phyloP scores from a whole-genome alignment of 2,113 vertebrate genomes.

The Eptesicus fuscus region DNA sequence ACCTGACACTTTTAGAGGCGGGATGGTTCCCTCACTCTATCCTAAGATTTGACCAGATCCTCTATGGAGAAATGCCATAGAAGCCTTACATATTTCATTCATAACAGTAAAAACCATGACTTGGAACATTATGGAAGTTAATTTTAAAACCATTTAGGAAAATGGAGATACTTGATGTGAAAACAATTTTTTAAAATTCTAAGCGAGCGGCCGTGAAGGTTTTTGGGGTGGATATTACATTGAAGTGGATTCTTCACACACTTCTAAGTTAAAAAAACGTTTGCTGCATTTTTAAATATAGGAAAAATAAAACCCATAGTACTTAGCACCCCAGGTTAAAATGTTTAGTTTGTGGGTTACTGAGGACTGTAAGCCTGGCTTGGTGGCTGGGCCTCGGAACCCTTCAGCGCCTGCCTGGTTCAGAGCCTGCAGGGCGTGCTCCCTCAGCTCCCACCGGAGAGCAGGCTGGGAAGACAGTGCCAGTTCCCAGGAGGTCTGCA shows the following conservation, averaged over 20 bases:
- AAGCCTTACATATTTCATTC: background rate
- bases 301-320: background rate
- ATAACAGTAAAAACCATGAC: background rate
- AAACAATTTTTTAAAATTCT: background rate
- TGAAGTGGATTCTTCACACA: background rate
- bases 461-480: background rate
- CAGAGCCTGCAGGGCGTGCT: background rate
- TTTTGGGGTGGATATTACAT: background rate
- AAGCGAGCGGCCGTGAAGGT: background rate
- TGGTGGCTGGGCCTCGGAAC: background rate
- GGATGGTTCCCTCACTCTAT: slow-evolving; percentile 66
- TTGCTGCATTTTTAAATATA: background rate
- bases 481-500: background rate
- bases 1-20: slow-evolving; percentile 61
- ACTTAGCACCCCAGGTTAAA: background rate
- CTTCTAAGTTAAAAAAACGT: background rate
- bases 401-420: background rate
- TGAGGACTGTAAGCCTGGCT: background rate
- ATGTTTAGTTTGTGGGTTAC: background rate
- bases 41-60: slow-evolving; percentile 65
- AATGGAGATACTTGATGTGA: background rate
- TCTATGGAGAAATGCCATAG: slow-evolving; percentile 54
- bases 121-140: background rate
- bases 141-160: background rate
- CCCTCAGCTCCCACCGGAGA: background rate